phyloP scores from a whole-genome alignment of 2,113 vertebrate species.

The Baryphthengus martii region DNA sequence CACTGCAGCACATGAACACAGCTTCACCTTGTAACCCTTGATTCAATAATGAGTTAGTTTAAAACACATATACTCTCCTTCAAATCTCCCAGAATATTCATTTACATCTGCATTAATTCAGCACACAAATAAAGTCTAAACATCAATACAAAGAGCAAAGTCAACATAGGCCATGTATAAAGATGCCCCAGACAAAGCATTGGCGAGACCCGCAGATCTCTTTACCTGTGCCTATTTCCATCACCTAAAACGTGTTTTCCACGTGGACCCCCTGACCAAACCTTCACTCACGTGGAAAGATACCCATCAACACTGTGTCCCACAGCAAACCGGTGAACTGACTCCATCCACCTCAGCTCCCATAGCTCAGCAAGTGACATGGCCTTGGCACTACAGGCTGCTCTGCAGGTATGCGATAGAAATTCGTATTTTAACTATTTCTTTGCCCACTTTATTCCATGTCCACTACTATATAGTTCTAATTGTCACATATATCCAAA shows the following conservation, averaged over 20 bases:
- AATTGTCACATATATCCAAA: neutral
- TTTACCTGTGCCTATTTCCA: neutral
- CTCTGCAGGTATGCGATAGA: neutral
- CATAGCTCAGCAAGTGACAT: neutral
- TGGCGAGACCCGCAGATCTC: neutral
- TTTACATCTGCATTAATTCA: neutral
- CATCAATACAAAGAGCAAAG: neutral
- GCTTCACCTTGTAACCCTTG: neutral
- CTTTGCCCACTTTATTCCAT: neutral
- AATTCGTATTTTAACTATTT: neutral
- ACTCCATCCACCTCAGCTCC: neutral
- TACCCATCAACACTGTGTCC: neutral
- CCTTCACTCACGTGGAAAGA: neutral
- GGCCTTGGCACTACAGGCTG: neutral
- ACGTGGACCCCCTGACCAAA: neutral
- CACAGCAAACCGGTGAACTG: neutral
- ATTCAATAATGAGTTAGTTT: neutral
- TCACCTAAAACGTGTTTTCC: neutral
- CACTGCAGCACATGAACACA: neutral
- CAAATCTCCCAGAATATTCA: neutral
- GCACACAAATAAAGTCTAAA: neutral
- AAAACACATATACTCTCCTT: neutral
- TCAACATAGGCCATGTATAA: neutral
- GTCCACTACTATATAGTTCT: neutral
- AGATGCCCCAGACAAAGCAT: neutral